Evolutionary conservation across 2,797 vertebrate genomes (phyloP), one percentile per base, ranked within the genome.

Genomic region (Picus viridis): DNA sequence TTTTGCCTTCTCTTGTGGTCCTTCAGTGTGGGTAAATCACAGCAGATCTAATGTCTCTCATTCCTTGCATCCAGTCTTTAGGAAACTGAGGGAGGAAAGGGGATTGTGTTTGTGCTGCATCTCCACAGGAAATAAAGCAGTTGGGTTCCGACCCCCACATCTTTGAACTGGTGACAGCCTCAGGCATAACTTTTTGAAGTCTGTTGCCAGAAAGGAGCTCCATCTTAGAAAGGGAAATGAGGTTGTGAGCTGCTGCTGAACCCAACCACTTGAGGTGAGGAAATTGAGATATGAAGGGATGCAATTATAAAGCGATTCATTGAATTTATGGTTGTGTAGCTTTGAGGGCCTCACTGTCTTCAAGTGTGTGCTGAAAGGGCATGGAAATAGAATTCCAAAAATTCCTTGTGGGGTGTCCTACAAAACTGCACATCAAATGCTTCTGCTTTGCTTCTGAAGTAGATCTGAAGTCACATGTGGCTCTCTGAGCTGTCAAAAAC

Each of bases 401-500:
- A 32, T 58, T 79, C 43, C 5, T 83, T 23, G 4, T 30, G 56
- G 29, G 39, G 3, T 59, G 30, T 39, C 41, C 36, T 65, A 64
- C 62, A 75, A 64, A 90, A 59, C 2, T 30, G 51, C 5, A 0
- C 10, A 32, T 76, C 18, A 83, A 24, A 76, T 47, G 10, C 62
- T 89, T 92, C 36, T 86, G 36, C 58, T 73, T 73, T 41, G 20
- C 39, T 56, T 67, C 49, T 85, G 85, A 80, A 67, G 71, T 56
- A 18, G 23, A 17, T 70, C 18, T 71, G n/a, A 61, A 64, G 29
- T 62, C 13, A 8, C 6, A 0, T 47, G 75, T 51, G 27, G 30
- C 39, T 88, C 64, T 72, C 27, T 10, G 26, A 83, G 62, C 57
- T 86, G 36, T 51, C 4, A 2, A 22, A 71, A 45, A 22, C 49